A percentile compares a stretch with the other conserved stretches of the same genome.
Evolutionary conservation across 1,140 invertebrate species (phyloP).

Genomic region (Thereuonema tuberculata): DNA sequence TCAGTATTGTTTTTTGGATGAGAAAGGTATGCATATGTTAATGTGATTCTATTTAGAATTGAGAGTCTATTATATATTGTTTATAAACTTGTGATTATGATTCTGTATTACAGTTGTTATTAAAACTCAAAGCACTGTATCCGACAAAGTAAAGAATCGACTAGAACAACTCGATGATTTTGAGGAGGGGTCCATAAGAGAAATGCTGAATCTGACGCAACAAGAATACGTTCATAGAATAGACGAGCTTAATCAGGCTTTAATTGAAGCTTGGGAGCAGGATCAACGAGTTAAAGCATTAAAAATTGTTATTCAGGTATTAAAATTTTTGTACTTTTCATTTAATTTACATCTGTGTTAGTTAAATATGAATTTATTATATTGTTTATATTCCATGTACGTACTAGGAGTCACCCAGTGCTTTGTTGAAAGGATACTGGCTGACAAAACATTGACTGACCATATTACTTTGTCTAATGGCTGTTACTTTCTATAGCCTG

Average conservation of each 20-base stretch:
- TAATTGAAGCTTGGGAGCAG: slow-evolving; percentile 75
- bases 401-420: no score
- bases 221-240: slow-evolving; percentile 80
- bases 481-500: no score
- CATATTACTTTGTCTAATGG: no score
- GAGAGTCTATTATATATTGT: no score
- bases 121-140: slow-evolving; percentile 57
- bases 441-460: no score
- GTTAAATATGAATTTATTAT: background rate
- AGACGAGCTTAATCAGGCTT: slow-evolving; percentile 74
- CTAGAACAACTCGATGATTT: slow-evolving; percentile 89
- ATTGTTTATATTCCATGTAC: background rate
- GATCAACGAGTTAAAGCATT: slow-evolving; percentile 91
- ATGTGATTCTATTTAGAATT: no score
- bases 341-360: background rate
- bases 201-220: slow-evolving; percentile 70
- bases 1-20: no score
- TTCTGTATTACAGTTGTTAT: slow-evolving; percentile 46
- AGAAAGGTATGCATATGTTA: no score
- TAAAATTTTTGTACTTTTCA: slow-evolving; percentile 6
- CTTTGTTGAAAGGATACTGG: background rate
- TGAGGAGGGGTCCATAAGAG: slow-evolving; percentile 73
- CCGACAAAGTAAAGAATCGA: slow-evolving; percentile 78
- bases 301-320: slow-evolving; percentile 82
- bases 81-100: no score